Evolutionary conservation across 2,888 invertebrate genomes (phyloP), one percentile per base, ranked within the genome.

Genomic region (Odontomyia ornata): DNA sequence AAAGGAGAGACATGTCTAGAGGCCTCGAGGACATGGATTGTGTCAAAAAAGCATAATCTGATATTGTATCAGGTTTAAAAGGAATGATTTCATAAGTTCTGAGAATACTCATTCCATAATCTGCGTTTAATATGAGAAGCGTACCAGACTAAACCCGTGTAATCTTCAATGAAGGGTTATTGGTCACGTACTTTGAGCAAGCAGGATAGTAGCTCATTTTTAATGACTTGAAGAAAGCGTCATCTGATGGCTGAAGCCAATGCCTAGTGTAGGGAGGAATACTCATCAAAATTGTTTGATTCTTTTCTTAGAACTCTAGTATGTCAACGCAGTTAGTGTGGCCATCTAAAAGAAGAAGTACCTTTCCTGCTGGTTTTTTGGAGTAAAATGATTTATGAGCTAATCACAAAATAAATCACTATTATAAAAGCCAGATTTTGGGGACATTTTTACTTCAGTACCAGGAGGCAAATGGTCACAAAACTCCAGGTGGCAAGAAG

Each of bases 401-500:
- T 82, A 83, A 27, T 80, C 77, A 7, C 80, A 79, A 78, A 82
- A 82, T 25, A 82, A 47, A 23, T 80, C 79, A n/a, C 77, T 79
- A 67, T 79, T 82, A 11, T 81, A 78, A 75, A 80, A 82, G n/a
- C 80, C 80, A n/a, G 83, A 82, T 76, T 83, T 82, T 67, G 82
- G 79, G 15, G 81, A 79, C 80, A 83, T 80, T 47, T 80, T 80
- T 65, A 83, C 77, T 67, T 78, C 69, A 21, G 81, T 78, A 27
- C 80, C 82, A 13, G 72, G 72, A 1, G 72, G 56, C 7, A 72
- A 15, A 25, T 80, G 80, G 69, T 82, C 82, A 57, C 78, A 75
- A 75, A 81, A 82, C 76, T 83, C 81, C 11, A 7, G 82, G 82
- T 5, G 83, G 83, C 21, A 84, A 62, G 79, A 83, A 83, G 23